These are phyloP conservation scores for Mormyrops attenuatus DNA, from an alignment of 2,797 vertebrate genomes.

Conservation along the genomic window DNA sequence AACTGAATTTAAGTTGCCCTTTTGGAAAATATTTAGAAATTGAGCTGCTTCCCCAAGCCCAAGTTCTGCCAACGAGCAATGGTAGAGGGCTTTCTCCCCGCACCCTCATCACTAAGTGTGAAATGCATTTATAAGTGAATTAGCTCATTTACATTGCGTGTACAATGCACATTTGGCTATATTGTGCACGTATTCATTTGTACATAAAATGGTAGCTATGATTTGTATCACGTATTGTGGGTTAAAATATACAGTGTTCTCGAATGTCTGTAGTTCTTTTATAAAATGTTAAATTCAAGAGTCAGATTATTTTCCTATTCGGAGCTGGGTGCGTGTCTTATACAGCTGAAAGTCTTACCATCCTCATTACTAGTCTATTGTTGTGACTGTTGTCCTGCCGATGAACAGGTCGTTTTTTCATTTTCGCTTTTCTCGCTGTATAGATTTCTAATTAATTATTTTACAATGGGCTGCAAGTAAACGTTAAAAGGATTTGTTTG, in stretches of 20 bases:
- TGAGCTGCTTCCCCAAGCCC: neutral
- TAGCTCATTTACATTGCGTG: neutral
- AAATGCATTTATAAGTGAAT: neutral
- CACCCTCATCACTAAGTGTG: neutral
- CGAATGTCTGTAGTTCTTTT: neutral
- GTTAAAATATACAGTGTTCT: neutral
- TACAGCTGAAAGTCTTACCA: neutral
- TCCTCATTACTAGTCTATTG: neutral
- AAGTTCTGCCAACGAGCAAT: neutral
- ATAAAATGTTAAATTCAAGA: neutral
- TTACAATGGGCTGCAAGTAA: neutral
- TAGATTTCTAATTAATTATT: neutral
- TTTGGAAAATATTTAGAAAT: neutral
- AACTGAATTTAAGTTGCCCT: neutral
- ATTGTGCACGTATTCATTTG: neutral
- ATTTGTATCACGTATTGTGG: neutral
- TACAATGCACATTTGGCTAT: neutral
- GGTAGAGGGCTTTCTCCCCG: neutral
- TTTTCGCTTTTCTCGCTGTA: neutral
- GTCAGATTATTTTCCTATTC: neutral
- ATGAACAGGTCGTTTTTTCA: neutral
- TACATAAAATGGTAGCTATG: neutral
- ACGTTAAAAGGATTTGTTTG: neutral
- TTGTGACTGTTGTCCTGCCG: neutral
- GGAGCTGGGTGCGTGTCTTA: neutral